These are phyloP conservation scores for Fistularia commersonii DNA, from an alignment of 2,797 vertebrate species.

Conservation along the genomic window DNA sequence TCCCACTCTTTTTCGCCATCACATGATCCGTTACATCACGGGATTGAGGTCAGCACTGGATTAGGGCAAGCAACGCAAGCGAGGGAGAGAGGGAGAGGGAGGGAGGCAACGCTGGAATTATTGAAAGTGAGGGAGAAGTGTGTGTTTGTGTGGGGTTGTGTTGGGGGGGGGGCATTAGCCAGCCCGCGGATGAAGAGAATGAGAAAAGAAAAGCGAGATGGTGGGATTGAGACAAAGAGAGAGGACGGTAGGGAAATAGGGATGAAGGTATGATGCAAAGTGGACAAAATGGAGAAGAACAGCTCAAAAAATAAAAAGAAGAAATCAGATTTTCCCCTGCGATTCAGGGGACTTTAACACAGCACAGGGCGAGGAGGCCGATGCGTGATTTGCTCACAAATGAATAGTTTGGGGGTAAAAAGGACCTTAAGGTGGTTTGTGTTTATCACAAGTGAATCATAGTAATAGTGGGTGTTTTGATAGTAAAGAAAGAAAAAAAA, in stretches of 20 bases:
- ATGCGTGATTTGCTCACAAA: too few relatives aligned
- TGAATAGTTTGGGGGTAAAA: too few relatives aligned
- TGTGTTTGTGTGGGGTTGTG: conserved; percentile 6
- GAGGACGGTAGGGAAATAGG: conserved; percentile 14
- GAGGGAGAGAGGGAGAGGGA: too few relatives aligned
- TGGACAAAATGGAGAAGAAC: too few relatives aligned
- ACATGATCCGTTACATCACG: conserved; percentile 82
- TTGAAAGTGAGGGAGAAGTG: conserved; percentile 53
- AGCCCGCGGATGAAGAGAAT: conserved; percentile 27
- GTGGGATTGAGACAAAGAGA: conserved; percentile 36
- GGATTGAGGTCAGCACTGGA: conserved; percentile 82
- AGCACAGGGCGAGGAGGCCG: too few relatives aligned
- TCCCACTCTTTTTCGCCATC: conserved; percentile 50
- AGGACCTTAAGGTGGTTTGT: too few relatives aligned
- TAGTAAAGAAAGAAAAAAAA: too few relatives aligned
- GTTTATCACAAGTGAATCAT: too few relatives aligned
- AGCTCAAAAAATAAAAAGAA: too few relatives aligned
- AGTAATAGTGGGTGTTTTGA: too few relatives aligned
- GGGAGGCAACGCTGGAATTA: conserved; percentile 59
- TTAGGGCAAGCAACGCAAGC: conserved; percentile 62
- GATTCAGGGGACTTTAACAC: too few relatives aligned
- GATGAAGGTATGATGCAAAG: background rate
- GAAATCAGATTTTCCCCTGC: too few relatives aligned
- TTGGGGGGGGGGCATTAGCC: conserved; percentile 24
- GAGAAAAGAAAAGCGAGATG: conserved; percentile 14